Evolutionary conservation across 1,140 invertebrate species (phyloP), one percentile per base, ranked within the genome.

Genomic region (Archegozetes longisetosus): DNA sequence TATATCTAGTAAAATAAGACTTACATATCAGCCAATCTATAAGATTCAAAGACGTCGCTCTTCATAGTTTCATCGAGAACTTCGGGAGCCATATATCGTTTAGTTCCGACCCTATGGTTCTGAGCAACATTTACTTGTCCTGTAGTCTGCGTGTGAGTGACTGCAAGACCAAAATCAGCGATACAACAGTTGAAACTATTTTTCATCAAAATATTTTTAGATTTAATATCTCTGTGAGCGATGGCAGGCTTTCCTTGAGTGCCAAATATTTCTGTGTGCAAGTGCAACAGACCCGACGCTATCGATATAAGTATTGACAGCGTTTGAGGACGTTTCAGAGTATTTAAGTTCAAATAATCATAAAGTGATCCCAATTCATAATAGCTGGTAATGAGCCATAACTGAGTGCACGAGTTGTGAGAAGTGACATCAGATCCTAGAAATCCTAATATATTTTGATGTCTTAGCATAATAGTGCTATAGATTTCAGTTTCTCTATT

Each of bases 151-250:
- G 46, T 3, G 25, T 60, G 87, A 84, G 68, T 75, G 27, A 92
- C 88, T 3, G 88, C 88, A 56, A 93, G 73, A 12, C 93, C 93
- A 24, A 98, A 75, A 75, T 98, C 94, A 9, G 90, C 91, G 67
- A 98, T 94, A 64, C 89, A 90, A 73, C 93, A 97, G 3, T 83
- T 86, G 62, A 86, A 79, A 77, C 95, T 92, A 26, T 79, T 82
- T 74, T 94, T 95, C 22, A 97, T 90, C 53, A 97, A 74, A 64
- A 97, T 93, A 73, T 97, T 97, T 74, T 94, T 94, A 3, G 86
- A 87, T 72, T 97, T 97, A 14, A 97, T 76, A 75, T 97, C 92
- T 63, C 92, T 79, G 73, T 97, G 93, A 23, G 92, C 93, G 68
- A 97, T 95, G 0, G 88, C 88, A 47, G 93, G 93, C 73, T 97